Percentiles rank a stretch among this genome's conserved stretches.
Conservation (phyloP, 1,140 invertebrate genomes). For the Polypedilum vanderplanki region DNA sequence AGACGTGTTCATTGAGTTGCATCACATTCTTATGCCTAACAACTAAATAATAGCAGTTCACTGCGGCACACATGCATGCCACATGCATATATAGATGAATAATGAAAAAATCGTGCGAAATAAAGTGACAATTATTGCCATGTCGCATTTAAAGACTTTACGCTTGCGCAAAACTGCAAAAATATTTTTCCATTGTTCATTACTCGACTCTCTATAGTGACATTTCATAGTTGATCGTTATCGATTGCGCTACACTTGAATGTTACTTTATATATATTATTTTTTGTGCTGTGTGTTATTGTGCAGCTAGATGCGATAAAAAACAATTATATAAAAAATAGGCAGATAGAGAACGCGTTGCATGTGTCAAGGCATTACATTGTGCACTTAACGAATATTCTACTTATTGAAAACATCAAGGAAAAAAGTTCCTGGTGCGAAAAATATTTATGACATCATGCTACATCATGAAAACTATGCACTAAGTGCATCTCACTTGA, state of each 20-base stretch:
- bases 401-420: neutral
- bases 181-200: constrained; percentile 6
- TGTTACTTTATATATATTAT: neutral
- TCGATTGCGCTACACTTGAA: constrained; percentile 20
- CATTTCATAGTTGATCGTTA: constrained; percentile 23
- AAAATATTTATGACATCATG: constrained; percentile 12
- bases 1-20: constrained; percentile 16
- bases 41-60: too few relatives aligned
- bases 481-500: too few relatives aligned
- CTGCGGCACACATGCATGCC: neutral
- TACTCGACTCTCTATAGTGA: constrained; percentile 12
- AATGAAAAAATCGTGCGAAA: constrained; percentile 13
- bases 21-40: neutral
- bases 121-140: constrained; percentile 18
- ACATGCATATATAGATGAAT: constrained; percentile 13
- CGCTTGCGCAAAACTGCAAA: neutral
- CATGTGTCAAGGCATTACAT: constrained; percentile 22
- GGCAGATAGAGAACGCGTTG: neutral
- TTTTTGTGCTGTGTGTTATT: neutral
- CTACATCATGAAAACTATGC: neutral
- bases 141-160: constrained; percentile 12
- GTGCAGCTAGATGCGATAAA: constrained; percentile 5
- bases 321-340: constrained; percentile 25
- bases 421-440: constrained; percentile 7
- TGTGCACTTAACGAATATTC: neutral